phyloP scores from a whole-genome alignment of 2,113 vertebrate genomes.

The Parus major region DNA sequence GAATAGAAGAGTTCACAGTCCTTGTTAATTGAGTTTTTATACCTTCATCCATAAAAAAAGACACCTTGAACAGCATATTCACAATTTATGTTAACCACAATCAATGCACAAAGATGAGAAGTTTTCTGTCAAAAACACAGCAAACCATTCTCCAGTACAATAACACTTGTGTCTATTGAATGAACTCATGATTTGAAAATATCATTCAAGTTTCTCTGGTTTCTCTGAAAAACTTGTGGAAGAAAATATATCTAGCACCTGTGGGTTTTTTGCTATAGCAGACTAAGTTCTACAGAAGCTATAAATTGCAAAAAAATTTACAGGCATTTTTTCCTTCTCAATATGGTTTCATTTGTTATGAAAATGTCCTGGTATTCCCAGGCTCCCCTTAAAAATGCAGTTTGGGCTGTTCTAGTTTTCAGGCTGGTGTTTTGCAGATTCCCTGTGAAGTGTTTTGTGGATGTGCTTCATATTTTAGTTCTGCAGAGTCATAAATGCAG shows the following conservation, averaged over 20 bases:
- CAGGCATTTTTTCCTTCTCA: not conserved
- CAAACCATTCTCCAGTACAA: fast-evolving
- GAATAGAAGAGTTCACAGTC: not conserved
- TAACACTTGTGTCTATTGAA: not conserved
- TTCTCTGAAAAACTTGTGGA: not conserved
- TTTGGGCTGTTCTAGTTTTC: not conserved
- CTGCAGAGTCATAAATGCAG: not conserved
- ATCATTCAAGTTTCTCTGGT: not conserved
- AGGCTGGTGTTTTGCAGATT: not conserved
- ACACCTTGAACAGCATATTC: not conserved
- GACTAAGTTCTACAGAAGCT: not conserved
- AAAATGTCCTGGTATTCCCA: not conserved
- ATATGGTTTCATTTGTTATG: not conserved
- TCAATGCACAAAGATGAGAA: not conserved
- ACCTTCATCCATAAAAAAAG: not conserved
- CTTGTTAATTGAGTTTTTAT: not conserved
- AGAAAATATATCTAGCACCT: not conserved
- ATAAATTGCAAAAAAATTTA: not conserved
- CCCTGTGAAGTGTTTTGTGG: not conserved
- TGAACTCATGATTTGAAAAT: not conserved
- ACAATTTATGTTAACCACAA: not conserved
- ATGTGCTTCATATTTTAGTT: not conserved
- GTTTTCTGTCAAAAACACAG: not conserved
- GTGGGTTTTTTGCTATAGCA: not conserved
- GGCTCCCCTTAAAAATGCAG: not conserved